Conservation (phyloP, 2,888 invertebrate genomes). For the Spodoptera picta region DNA sequence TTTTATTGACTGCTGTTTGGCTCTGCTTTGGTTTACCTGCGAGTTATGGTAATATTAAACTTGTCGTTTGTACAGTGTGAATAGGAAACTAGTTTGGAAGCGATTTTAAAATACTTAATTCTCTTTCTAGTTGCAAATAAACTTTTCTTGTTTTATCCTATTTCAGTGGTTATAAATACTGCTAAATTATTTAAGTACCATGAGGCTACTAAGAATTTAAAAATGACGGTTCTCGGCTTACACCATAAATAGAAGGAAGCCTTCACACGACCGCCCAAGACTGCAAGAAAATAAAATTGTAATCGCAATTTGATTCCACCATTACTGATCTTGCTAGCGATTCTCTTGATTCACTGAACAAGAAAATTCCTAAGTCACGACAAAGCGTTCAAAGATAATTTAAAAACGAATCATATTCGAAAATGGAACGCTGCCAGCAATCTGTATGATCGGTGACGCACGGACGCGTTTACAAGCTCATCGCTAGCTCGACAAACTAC, state of each 20-base stretch:
- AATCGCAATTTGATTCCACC: conserved; percentile 29
- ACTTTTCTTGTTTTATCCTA: no score
- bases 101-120: no score
- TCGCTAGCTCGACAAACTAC: conserved; percentile 60
- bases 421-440: conserved; percentile 59
- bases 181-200: no score
- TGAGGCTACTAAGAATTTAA: no score
- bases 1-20: conserved; percentile 52
- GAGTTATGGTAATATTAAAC: conserved; percentile 8
- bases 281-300: conserved; percentile 27
- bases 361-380: conserved; percentile 51
- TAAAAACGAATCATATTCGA: conserved; percentile 58
- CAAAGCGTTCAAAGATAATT: conserved; percentile 56
- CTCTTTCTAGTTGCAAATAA: no score
- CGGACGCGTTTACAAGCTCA: conserved; percentile 64
- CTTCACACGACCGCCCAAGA: conserved; percentile 2
- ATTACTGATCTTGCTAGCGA: conserved; percentile 30
- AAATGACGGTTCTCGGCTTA: background rate
- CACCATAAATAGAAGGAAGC: background rate
- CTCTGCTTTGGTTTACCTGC: conserved; percentile 17
- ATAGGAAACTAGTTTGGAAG: no score
- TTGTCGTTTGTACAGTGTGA: background rate
- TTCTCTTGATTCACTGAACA: conserved; percentile 49
- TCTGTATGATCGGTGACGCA: conserved; percentile 65
- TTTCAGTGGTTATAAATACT: no score